phyloP scores from a whole-genome alignment of 2,888 invertebrate species.

The Plutella xylostella region DNA sequence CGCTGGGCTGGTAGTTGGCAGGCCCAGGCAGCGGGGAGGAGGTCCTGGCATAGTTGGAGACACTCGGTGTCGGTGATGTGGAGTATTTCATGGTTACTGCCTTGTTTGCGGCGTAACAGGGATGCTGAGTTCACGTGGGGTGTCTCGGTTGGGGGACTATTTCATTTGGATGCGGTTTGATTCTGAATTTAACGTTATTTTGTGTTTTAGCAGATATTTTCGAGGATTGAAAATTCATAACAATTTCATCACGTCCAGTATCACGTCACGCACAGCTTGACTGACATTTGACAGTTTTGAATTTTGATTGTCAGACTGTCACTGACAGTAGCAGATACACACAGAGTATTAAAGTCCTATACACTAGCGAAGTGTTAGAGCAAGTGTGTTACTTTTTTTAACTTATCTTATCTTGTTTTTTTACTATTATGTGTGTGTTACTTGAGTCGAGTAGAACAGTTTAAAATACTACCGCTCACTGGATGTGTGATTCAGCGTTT shows the following conservation, averaged over 20 bases:
- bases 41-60: constrained; percentile 60
- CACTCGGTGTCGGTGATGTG: constrained; percentile 69
- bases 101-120: constrained; percentile 9
- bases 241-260: neutral
- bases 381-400: too few relatives aligned
- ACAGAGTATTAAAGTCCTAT: too few relatives aligned
- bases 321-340: too few relatives aligned
- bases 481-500: too few relatives aligned
- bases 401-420: too few relatives aligned
- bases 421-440: too few relatives aligned
- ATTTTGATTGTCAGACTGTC: too few relatives aligned
- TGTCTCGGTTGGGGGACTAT: neutral
- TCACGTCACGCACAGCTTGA: neutral
- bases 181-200: neutral
- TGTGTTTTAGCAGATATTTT: neutral
- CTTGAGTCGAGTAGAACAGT: too few relatives aligned
- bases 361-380: too few relatives aligned
- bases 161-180: neutral
- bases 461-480: too few relatives aligned
- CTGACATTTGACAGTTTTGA: too few relatives aligned
- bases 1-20: constrained; percentile 75
- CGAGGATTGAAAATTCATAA: neutral
- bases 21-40: constrained; percentile 78
- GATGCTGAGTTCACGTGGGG: neutral
- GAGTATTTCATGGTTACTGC: constrained; percentile 65